Evolutionary conservation across 2,797 vertebrate genomes (phyloP).

Genomic region (Notolepis coatsorum): DNA sequence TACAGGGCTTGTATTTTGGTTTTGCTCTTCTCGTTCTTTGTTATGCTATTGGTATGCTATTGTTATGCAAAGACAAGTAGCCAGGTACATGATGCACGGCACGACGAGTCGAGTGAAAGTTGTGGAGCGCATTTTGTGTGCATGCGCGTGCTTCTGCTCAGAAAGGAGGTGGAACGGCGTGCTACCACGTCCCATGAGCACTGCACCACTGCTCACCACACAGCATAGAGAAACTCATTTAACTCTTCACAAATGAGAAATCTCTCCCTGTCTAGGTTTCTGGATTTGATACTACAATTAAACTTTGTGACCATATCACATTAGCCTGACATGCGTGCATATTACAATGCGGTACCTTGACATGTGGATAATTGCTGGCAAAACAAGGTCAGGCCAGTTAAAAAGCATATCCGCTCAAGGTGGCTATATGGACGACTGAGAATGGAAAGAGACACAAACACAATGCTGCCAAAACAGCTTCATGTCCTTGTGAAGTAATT

Average conservation of each 20-base stretch:
- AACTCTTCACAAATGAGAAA: slow-evolving; percentile 23
- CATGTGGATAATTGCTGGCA: background rate
- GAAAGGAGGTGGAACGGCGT: too few species aligned
- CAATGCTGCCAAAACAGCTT: slow-evolving; percentile 22
- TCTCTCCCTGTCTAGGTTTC: slow-evolving; percentile 25
- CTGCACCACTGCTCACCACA: too few species aligned
- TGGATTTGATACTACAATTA: slow-evolving; percentile 42
- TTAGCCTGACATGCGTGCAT: slow-evolving; percentile 22
- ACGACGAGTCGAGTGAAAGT: too few species aligned
- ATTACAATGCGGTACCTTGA: slow-evolving; percentile 22
- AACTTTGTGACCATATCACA: slow-evolving; percentile 29
- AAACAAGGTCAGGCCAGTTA: slow-evolving; percentile 18
- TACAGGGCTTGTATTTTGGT: too few species aligned
- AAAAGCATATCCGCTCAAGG: background rate
- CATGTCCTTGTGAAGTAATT: slow-evolving; percentile 18
- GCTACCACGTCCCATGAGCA: too few species aligned
- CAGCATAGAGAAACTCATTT: slow-evolving; percentile 33
- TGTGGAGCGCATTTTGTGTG: too few species aligned
- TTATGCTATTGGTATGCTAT: too few species aligned
- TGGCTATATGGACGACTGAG: background rate
- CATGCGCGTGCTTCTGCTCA: too few species aligned
- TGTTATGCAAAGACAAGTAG: too few species aligned
- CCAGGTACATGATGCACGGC: too few species aligned
- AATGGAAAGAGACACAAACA: slow-evolving; percentile 5
- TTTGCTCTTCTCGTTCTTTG: too few species aligned